phyloP scores from a whole-genome alignment of 2,888 invertebrate genomes.

The Acrobasis repandana region DNA sequence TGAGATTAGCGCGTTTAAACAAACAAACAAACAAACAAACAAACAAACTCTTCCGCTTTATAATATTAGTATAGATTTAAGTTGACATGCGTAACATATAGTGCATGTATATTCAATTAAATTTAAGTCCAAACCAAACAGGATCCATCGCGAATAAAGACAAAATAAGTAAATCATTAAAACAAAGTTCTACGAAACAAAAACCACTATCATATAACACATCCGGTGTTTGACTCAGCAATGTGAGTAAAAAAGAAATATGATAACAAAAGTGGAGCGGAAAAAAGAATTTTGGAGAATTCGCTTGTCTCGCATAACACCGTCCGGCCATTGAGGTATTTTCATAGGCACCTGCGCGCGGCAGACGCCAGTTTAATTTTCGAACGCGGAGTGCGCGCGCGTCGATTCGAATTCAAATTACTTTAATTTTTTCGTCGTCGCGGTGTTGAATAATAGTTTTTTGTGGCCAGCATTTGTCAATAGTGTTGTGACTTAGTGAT shows the following conservation, averaged over 20 bases:
- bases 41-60: too few relatives aligned
- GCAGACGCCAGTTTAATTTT: conserved; percentile 12
- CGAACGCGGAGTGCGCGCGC: conserved; percentile 16
- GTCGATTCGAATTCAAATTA: conserved; percentile 9
- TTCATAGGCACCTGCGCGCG: conserved; percentile 17
- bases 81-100: too few relatives aligned
- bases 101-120: too few relatives aligned
- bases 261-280: conserved; percentile 15
- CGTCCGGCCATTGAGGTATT: conserved; percentile 19
- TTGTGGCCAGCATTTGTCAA: conserved; percentile 15
- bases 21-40: too few relatives aligned
- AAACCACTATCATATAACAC: conserved; percentile 10
- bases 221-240: conserved; percentile 16
- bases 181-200: neutral
- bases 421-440: neutral
- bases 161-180: neutral
- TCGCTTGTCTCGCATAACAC: conserved; percentile 13
- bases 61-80: too few relatives aligned
- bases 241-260: conserved; percentile 10
- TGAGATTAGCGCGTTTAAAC: too few relatives aligned
- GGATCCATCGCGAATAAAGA: neutral
- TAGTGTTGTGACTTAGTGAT: conserved; percentile 12
- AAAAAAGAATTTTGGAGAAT: conserved; percentile 16
- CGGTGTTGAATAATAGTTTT: conserved; percentile 16
- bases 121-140: neutral